Percentiles rank a stretch among this genome's conserved stretches.
These are phyloP conservation scores for Drosophila subsilvestris DNA, from an alignment of 2,888 invertebrate species.

Conservation along the genomic window DNA sequence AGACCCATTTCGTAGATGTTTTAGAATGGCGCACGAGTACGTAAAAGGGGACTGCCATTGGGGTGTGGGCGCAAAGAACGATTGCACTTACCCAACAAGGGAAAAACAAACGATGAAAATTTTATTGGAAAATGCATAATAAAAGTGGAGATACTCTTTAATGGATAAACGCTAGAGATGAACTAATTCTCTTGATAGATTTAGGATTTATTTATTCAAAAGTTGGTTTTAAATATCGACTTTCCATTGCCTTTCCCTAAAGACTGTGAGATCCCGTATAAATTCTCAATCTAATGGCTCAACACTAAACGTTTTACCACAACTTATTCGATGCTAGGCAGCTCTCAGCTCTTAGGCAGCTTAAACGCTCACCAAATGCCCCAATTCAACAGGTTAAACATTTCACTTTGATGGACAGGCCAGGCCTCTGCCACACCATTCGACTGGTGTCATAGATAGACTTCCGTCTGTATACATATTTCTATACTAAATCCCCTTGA, in stretches of 20 bases:
- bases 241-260: not conserved
- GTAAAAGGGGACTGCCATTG: not conserved
- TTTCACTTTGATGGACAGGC: not conserved
- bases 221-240: too few species aligned
- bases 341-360: conserved; percentile 1
- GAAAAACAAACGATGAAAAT: conserved; percentile 21
- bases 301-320: too few species aligned
- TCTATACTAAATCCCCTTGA: conserved; percentile 35
- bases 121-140: not conserved
- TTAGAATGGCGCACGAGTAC: conserved; percentile 16
- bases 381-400: not conserved
- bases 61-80: conserved; percentile 5
- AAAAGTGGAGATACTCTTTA: conserved; percentile 14
- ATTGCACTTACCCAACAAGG: conserved; percentile 38
- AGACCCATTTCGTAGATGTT: conserved; percentile 55
- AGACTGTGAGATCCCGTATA: not conserved
- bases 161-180: not conserved
- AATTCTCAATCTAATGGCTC: not conserved
- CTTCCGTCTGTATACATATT: conserved; percentile 5
- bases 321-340: not conserved
- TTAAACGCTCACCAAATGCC: not conserved
- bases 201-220: too few species aligned
- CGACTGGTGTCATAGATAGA: conserved; percentile 1
- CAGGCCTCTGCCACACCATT: not conserved
- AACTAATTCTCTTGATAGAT: not conserved